Evolutionary conservation across 2,888 invertebrate genomes (phyloP), one percentile per base, ranked within the genome.

Genomic region (Fragum fragum): DNA sequence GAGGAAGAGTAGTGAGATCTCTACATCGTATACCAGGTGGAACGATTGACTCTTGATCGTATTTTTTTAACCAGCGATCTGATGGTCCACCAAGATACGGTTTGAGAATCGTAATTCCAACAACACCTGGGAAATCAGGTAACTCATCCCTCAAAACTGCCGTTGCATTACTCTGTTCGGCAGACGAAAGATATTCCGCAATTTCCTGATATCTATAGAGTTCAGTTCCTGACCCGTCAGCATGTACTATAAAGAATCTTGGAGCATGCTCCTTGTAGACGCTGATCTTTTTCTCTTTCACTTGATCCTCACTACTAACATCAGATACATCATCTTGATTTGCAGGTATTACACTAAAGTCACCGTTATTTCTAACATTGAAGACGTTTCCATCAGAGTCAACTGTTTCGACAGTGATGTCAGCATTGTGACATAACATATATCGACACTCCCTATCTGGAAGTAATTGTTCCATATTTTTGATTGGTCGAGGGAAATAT

Each of bases 161-260:
- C 11, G 93, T 91, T 14, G 88, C 90, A 16, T 91, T 92, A 83
- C 94, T 93, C 71, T 92, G 89, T 72, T 94, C 94, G 0, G 93
- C 91, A 28, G 84, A 76, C 2, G 88, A 86, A 5, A 94, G 74
- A 86, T 93, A 94, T 61, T 93, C 92, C 3, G 92, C 91, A 0
- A 94, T 87, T 81, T 94, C 93, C 80, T 93, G 91, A 79, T 91
- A 94, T 16, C 94, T 83, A 63, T 93, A 87, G 52, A 94, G 83
- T 82, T 94, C 94, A 0, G 91, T 92, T 6, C 94, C 94, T 81
- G 93, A 92, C 5, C 94, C 93, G 83, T 94, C 93, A 26, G 88
- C 81, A 72, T 94, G 92, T 18, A 94, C 79, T 55, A 94, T 89
- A 75, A 94, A 94, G 85, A 94, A 93, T 23, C 93, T 76, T 16